A percentile compares a stretch with the other conserved stretches of the same genome.
These are phyloP conservation scores for Antennarius striatus DNA, from an alignment of 2,113 vertebrate genomes.

Conservation along the genomic window DNA sequence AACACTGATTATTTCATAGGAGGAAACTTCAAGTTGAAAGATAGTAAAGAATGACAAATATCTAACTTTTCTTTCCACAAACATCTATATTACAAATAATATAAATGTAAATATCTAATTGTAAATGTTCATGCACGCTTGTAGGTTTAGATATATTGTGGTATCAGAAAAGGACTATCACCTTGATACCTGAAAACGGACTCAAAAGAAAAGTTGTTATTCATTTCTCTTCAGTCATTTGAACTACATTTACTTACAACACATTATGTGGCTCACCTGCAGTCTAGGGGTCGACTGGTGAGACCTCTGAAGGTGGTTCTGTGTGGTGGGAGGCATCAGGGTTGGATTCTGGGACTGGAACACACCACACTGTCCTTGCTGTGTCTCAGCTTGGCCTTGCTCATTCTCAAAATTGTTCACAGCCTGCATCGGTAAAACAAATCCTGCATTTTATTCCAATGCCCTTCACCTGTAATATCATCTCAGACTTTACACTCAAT, in stretches of 20 bases:
- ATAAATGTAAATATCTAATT: no score
- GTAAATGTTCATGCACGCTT: no score
- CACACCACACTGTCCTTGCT: conserved; percentile 57
- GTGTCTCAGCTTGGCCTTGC: conserved; percentile 83
- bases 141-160: no score
- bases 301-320: conserved; percentile 74
- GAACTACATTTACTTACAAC: background rate
- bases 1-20: no score
- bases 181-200: background rate
- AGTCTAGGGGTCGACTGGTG: conserved; percentile 81
- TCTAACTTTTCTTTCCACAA: no score
- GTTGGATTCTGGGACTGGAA: conserved; percentile 68
- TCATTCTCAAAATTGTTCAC: conserved; percentile 97
- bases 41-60: background rate
- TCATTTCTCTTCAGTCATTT: no score
- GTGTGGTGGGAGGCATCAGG: conserved; percentile 43
- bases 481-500: no score
- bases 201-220: no score
- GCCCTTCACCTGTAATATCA: background rate
- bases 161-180: background rate
- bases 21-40: background rate
- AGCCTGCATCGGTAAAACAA: conserved; percentile 77
- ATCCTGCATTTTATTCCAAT: background rate
- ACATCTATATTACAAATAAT: no score
- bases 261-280: conserved; percentile 66